Evolutionary conservation across 2,113 vertebrate genomes (phyloP).

Genomic region (Pelobates fuscus): DNA sequence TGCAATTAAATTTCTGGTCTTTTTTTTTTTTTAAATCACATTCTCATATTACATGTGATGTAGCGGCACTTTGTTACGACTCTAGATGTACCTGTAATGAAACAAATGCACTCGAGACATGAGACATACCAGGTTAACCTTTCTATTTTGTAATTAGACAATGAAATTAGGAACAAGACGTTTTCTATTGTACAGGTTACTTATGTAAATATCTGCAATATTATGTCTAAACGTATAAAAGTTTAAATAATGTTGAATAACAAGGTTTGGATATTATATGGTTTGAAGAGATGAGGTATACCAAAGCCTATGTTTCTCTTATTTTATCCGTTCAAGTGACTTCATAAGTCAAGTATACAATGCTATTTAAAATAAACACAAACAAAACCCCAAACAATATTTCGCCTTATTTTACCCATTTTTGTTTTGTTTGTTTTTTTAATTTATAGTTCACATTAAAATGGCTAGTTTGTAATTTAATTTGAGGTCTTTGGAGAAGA

Average conservation of each 20-base stretch:
- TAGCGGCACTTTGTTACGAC: not conserved
- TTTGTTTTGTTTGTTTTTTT: too few relatives aligned
- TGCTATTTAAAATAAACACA: not conserved
- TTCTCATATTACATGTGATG: not conserved
- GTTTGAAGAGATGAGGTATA: not conserved
- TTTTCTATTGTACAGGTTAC: not conserved
- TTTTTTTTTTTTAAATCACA: not conserved
- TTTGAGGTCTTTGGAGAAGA: not conserved
- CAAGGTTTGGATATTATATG: not conserved
- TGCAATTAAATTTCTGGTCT: too few relatives aligned
- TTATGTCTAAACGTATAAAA: not conserved
- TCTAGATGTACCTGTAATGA: not conserved
- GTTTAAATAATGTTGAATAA: not conserved
- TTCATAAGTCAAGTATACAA: not conserved
- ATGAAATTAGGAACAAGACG: not conserved
- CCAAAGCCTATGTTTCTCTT: not conserved
- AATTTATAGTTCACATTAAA: slow-evolving; percentile 22
- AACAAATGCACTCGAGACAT: not conserved
- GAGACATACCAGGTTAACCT: not conserved
- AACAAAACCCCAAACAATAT: not conserved
- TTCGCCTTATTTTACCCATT: slow-evolving; percentile 25
- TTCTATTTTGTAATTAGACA: not conserved
- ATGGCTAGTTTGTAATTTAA: slow-evolving; percentile 3
- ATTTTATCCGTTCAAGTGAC: not conserved
- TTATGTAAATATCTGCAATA: not conserved